Percentiles rank a stretch among this genome's conserved stretches.
Conservation (phyloP, 2,888 invertebrate genomes). For the Hydrotaea diabolus region DNA sequence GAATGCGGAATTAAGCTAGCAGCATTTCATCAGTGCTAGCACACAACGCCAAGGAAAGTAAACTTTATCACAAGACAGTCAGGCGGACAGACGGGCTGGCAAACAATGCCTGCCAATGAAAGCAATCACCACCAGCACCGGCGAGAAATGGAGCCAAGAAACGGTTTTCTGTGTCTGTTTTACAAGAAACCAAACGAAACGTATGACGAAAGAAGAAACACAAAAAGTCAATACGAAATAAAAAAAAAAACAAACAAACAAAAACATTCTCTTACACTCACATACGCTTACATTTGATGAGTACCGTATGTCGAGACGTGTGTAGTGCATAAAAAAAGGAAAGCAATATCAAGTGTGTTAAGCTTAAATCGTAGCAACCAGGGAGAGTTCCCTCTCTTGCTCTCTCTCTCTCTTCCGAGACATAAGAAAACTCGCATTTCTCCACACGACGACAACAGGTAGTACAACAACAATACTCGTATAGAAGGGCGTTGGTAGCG, state of each 20-base stretch:
- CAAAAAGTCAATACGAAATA: constrained; percentile 40
- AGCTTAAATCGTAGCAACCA: constrained; percentile 26
- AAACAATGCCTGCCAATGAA: constrained; percentile 55
- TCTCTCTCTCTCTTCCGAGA: no score
- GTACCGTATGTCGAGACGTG: constrained; percentile 9
- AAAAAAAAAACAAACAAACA: constrained; percentile 25
- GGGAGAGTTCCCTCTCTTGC: neutral
- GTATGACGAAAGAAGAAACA: neutral
- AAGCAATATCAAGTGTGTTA: constrained; percentile 40
- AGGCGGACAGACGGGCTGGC: neutral
- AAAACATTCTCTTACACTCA: constrained; percentile 23
- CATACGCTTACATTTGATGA: no score
- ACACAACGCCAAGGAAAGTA: constrained; percentile 25
- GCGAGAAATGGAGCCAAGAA: constrained; percentile 59
- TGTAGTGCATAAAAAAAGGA: constrained; percentile 1
- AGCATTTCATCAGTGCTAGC: constrained; percentile 16
- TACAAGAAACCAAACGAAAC: constrained; percentile 27
- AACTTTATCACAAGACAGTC: constrained; percentile 17
- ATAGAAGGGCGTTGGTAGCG: no score
- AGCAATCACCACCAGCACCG: constrained; percentile 30
- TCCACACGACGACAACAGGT: neutral
- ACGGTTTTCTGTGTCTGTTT: constrained; percentile 46
- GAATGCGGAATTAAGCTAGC: constrained; percentile 21
- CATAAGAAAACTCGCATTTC: neutral
- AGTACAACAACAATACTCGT: no score